Conservation (phyloP, 35 echinoderm and acorn worm genomes). For the Hemicentrotus pulcherrimus region DNA sequence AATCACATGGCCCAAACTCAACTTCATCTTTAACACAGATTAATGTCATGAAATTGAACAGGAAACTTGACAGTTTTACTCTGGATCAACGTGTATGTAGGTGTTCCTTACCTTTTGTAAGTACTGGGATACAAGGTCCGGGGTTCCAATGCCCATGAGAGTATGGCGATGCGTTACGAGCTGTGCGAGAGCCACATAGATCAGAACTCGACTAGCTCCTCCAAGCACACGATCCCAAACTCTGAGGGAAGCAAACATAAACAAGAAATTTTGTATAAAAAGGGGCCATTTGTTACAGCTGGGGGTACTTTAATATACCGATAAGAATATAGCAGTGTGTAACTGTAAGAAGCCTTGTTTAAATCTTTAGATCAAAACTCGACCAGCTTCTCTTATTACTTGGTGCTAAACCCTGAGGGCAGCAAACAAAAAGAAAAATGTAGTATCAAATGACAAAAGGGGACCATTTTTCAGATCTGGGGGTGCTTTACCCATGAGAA, state of each 20-base stretch:
- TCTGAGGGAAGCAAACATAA: constrained; percentile 44
- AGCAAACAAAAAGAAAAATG: background rate
- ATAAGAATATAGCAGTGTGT: constrained; percentile 48
- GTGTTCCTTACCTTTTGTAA: constrained; percentile 55
- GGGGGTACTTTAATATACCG: background rate
- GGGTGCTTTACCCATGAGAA: too few relatives aligned
- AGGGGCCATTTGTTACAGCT: too few relatives aligned
- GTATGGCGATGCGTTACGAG: constrained; percentile 46
- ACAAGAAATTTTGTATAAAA: too few relatives aligned
- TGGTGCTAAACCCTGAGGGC: constrained; percentile 77
- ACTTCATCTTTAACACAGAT: too few relatives aligned
- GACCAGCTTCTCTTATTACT: constrained; percentile 71
- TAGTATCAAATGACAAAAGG: too few relatives aligned
- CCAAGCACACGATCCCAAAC: constrained; percentile 87
- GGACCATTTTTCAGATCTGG: too few relatives aligned
- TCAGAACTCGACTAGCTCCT: constrained; percentile 67
- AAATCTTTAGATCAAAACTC: constrained; percentile 62
- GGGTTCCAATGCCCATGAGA: constrained; percentile 54
- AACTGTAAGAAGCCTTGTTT: constrained; percentile 31
- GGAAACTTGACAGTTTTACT: too few relatives aligned
- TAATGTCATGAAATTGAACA: too few relatives aligned
- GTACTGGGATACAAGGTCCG: constrained; percentile 61
- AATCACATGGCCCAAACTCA: too few relatives aligned
- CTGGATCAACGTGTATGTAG: background rate
- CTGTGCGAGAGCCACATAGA: constrained; percentile 63